These are phyloP conservation scores for Mugil cephalus DNA, from an alignment of 2,113 vertebrate genomes.

Conservation along the genomic window DNA sequence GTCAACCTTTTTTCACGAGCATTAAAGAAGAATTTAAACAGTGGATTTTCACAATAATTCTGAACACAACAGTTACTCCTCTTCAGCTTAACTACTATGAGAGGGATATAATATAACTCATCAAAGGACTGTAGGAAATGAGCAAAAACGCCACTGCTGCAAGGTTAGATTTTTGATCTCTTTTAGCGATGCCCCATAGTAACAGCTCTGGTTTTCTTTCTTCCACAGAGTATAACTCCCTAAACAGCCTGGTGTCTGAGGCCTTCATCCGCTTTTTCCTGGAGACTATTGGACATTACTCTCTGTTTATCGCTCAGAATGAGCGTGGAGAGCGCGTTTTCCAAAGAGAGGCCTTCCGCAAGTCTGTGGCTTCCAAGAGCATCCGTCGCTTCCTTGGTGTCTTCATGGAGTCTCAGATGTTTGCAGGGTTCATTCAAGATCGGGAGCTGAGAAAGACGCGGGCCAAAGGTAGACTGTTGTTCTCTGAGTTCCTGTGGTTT, in stretches of 20 bases:
- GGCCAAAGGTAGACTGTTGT: slow-evolving; percentile 89
- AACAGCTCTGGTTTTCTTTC: neutral
- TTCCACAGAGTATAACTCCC: slow-evolving; percentile 91
- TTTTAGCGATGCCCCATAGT: neutral
- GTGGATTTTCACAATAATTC: neutral
- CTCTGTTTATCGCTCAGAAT: slow-evolving; percentile 94
- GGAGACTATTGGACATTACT: slow-evolving; percentile 98
- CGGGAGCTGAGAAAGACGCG: slow-evolving; percentile 94
- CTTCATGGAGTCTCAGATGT: slow-evolving; percentile 99
- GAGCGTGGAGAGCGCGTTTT: slow-evolving; percentile 94
- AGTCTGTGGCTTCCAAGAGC: slow-evolving; percentile 98
- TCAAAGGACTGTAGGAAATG: neutral
- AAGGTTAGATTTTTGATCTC: slow-evolving; percentile 6
- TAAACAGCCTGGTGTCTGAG: slow-evolving; percentile 97
- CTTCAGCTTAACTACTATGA: too few relatives aligned
- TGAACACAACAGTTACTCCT: neutral
- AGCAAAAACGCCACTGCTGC: neutral
- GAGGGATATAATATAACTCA: neutral
- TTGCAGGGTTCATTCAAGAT: slow-evolving; percentile 98
- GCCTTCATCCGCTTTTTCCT: slow-evolving; percentile 99
- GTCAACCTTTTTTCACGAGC: slow-evolving; percentile 34
- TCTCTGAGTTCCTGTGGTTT: slow-evolving; percentile 1
- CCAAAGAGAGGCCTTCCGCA: slow-evolving; percentile 97
- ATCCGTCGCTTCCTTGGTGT: slow-evolving; percentile 98
- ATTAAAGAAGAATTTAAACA: neutral